phyloP scores from a whole-genome alignment of 2,888 invertebrate genomes.

The Protodeltote pygarga region DNA sequence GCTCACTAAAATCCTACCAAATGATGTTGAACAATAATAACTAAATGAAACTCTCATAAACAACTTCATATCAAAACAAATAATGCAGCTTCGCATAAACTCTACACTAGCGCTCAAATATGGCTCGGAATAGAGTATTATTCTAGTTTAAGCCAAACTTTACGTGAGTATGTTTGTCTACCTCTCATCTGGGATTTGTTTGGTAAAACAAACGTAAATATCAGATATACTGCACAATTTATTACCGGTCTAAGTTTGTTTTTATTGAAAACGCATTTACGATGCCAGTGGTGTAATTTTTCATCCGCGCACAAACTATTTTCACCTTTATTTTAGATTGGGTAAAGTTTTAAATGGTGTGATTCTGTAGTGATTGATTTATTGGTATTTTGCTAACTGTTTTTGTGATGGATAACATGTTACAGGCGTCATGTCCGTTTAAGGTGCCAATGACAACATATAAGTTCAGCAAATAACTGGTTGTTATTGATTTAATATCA shows the following conservation, averaged over 20 bases:
- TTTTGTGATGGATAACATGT: constrained; percentile 16
- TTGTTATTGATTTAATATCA: too few species aligned
- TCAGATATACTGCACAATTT: constrained; percentile 1
- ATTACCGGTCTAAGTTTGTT: not conserved
- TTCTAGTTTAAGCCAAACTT: constrained; percentile 1
- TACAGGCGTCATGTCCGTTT: constrained; percentile 19
- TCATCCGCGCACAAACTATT: not conserved
- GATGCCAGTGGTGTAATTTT: constrained; percentile 5
- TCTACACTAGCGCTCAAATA: not conserved
- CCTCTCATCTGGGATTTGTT: not conserved
- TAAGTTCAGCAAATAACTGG: too few species aligned
- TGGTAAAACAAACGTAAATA: not conserved
- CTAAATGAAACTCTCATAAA: too few species aligned
- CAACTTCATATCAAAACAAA: too few species aligned
- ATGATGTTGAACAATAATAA: too few species aligned
- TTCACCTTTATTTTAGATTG: not conserved
- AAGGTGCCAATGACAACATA: too few species aligned
- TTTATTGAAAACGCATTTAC: constrained; percentile 16
- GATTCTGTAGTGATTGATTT: constrained; percentile 2
- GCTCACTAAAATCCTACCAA: too few species aligned
- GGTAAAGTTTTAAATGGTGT: not conserved
- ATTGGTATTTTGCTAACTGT: constrained; percentile 12
- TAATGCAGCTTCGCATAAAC: not conserved
- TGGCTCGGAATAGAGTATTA: constrained; percentile 1
- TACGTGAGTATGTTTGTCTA: not conserved